A percentile compares a stretch with the other conserved stretches of the same genome.
These are phyloP conservation scores for Orientallactaga bullata DNA, from an alignment of 2,113 vertebrate genomes.

Conservation along the genomic window DNA sequence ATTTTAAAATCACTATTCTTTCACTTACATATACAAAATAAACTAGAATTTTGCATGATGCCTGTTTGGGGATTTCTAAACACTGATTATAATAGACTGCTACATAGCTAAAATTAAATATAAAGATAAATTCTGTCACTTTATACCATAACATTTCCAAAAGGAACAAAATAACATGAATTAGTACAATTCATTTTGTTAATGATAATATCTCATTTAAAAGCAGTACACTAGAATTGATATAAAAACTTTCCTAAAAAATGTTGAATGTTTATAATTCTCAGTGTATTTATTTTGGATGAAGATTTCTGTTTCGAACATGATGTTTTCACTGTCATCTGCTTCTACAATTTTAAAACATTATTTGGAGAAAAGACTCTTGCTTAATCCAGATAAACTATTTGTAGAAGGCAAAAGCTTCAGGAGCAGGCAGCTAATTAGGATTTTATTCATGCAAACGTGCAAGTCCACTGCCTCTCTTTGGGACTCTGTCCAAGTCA, in stretches of 20 bases:
- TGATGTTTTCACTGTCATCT: slow-evolving; percentile 8
- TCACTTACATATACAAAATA: slow-evolving; percentile 21
- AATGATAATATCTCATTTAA: slow-evolving; percentile 15
- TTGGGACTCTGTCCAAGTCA: slow-evolving; percentile 64
- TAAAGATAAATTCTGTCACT: neutral
- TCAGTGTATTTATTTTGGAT: neutral
- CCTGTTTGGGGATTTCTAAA: slow-evolving; percentile 7
- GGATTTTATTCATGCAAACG: slow-evolving; percentile 75
- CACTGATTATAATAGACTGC: neutral
- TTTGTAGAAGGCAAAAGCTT: slow-evolving; percentile 59
- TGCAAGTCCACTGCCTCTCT: slow-evolving; percentile 73
- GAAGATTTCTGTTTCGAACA: slow-evolving; percentile 31
- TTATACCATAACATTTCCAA: neutral
- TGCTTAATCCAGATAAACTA: neutral
- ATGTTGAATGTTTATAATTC: slow-evolving; percentile 1
- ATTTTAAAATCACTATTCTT: slow-evolving; percentile 21
- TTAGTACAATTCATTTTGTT: slow-evolving; percentile 44
- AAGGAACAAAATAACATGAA: neutral
- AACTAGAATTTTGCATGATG: slow-evolving; percentile 20
- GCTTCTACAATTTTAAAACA: slow-evolving; percentile 30
- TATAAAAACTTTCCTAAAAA: neutral
- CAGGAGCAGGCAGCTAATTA: slow-evolving; percentile 72
- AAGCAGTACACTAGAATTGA: slow-evolving; percentile 15
- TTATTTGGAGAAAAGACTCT: neutral
- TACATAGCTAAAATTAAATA: neutral